Evolutionary conservation across 1,140 invertebrate genomes (phyloP).

Genomic region (Atta cephalotes): DNA sequence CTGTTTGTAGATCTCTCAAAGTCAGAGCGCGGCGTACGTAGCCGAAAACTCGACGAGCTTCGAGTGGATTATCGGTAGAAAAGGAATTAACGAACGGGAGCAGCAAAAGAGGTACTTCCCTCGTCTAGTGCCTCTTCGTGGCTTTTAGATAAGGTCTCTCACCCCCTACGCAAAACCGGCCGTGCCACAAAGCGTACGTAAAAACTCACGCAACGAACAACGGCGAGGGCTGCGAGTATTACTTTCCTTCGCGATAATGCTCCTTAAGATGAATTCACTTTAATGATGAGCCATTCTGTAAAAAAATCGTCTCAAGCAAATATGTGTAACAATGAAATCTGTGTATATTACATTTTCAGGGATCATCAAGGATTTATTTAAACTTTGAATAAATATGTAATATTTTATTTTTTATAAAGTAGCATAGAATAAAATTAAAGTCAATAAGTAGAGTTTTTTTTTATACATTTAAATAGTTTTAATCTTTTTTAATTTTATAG

Average conservation of each 20-base stretch:
- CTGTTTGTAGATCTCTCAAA: slow-evolving; percentile 76
- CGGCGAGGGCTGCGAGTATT: slow-evolving; percentile 25
- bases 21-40: slow-evolving; percentile 54
- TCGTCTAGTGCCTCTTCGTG: slow-evolving; percentile 74
- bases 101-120: slow-evolving; percentile 71
- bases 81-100: slow-evolving; percentile 76
- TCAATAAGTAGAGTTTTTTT: neutral
- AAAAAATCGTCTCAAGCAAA: slow-evolving; percentile 6
- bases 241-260: slow-evolving; percentile 28
- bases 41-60: slow-evolving; percentile 71
- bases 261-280: slow-evolving; percentile 24
- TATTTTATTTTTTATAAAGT: neutral
- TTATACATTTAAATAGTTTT: neutral
- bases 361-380: neutral
- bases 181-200: slow-evolving; percentile 62
- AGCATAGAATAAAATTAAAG: neutral
- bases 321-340: neutral
- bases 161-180: slow-evolving; percentile 66
- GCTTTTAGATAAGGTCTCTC: slow-evolving; percentile 76
- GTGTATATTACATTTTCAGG: neutral
- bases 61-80: slow-evolving; percentile 76
- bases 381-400: neutral
- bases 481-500: neutral
- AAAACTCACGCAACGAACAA: slow-evolving; percentile 52
- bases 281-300: neutral